Evolutionary conservation across 92 coral and sea anemone species (phyloP).

Genomic region (Epizoanthus scotinus): DNA sequence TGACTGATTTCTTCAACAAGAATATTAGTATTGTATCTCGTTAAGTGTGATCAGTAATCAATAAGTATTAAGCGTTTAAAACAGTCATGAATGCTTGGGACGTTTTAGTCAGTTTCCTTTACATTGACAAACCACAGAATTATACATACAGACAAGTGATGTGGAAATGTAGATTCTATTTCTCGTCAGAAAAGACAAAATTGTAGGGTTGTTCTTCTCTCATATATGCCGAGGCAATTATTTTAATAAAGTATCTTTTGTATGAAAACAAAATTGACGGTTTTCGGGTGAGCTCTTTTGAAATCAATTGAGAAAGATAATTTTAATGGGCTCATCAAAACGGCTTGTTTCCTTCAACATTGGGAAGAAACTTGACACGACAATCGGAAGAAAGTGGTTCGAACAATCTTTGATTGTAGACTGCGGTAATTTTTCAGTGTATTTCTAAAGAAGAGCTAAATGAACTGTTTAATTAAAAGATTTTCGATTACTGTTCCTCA

Average conservation of each 20-base stretch:
- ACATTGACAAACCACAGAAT: constrained; percentile 22
- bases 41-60: not conserved
- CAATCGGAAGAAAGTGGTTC: constrained; percentile 17
- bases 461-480: constrained; percentile 7
- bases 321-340: constrained; percentile 7
- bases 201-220: not conserved
- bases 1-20: too few species aligned
- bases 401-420: not conserved
- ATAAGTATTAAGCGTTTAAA: too few species aligned
- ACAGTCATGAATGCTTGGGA: too few species aligned
- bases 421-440: not conserved
- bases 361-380: constrained; percentile 38
- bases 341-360: not conserved
- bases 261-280: not conserved
- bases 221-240: not conserved
- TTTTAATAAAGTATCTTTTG: not conserved
- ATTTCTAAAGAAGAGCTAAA: not conserved
- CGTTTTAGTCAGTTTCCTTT: too few species aligned
- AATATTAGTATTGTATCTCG: too few species aligned
- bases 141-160: constrained; percentile 14
- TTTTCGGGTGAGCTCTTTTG: not conserved
- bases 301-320: not conserved
- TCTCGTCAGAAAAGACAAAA: not conserved
- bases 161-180: not conserved
- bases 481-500: not conserved